A percentile compares a stretch with the other conserved stretches of the same genome.
Conservation (phyloP, 2,113 vertebrate genomes). For the Anguilla rostrata region DNA sequence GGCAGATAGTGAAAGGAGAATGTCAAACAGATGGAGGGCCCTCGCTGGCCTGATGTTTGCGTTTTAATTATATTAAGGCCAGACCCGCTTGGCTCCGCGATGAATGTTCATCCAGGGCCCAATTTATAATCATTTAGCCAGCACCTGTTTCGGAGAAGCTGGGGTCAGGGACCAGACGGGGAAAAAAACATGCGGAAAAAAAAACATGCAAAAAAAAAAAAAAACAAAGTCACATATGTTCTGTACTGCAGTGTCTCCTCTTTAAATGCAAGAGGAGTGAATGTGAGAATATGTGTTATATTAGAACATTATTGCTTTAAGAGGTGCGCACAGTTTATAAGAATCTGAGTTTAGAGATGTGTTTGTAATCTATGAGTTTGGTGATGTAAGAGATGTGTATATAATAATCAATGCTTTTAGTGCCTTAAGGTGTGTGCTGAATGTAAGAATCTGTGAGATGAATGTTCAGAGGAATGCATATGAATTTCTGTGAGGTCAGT, state of each 20-base stretch:
- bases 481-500: too few species aligned
- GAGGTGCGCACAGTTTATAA: too few species aligned
- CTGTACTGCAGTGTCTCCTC: conserved; percentile 69
- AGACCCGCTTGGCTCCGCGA: conserved; percentile 84
- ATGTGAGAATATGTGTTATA: not conserved
- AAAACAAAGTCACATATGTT: conserved; percentile 77
- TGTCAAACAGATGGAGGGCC: conserved; percentile 90
- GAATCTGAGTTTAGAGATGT: too few species aligned
- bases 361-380: too few species aligned
- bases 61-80: conserved; percentile 97
- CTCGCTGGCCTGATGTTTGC: conserved; percentile 91
- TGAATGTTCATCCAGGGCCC: conserved; percentile 95
- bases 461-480: too few species aligned
- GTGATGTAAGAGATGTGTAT: too few species aligned
- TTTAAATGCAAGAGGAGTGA: not conserved
- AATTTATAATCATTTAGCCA: conserved; percentile 99
- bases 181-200: conserved; percentile 74
- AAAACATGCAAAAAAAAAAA: conserved; percentile 41
- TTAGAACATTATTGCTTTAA: not conserved
- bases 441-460: too few species aligned
- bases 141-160: conserved; percentile 97
- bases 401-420: too few species aligned
- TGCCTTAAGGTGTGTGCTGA: too few species aligned
- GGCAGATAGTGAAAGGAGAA: conserved; percentile 80
- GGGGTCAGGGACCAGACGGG: conserved; percentile 85